These are phyloP conservation scores for Pseudococcus viburni DNA, from an alignment of 2,888 invertebrate species.

Conservation along the genomic window DNA sequence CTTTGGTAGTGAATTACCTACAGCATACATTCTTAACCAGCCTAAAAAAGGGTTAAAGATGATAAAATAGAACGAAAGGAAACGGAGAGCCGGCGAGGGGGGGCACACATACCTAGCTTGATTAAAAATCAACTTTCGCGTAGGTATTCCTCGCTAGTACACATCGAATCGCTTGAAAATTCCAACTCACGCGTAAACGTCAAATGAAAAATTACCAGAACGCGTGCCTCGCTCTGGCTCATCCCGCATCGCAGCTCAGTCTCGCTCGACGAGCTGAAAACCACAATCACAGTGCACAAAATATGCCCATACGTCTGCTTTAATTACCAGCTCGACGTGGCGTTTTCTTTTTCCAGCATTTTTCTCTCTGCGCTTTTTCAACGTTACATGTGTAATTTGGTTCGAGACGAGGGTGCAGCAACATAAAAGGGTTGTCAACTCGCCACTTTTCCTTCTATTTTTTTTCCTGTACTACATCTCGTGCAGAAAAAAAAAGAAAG, in stretches of 20 bases:
- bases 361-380: slow-evolving; percentile 13
- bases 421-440: slow-evolving; percentile 50
- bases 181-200: slow-evolving; percentile 38
- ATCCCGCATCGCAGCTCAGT: not conserved
- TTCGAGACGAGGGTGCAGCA: slow-evolving; percentile 24
- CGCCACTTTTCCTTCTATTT: slow-evolving; percentile 33
- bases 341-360: not conserved
- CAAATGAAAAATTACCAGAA: slow-evolving; percentile 29
- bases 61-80: not conserved
- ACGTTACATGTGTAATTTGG: slow-evolving; percentile 45
- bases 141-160: no score
- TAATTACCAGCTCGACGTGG: slow-evolving; percentile 20
- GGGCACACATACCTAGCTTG: not conserved
- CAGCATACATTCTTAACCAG: no score
- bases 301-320: slow-evolving; percentile 36
- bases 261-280: not conserved
- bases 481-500: not conserved
- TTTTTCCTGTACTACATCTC: not conserved
- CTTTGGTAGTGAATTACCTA: no score
- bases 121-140: slow-evolving; percentile 15
- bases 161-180: not conserved
- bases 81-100: not conserved
- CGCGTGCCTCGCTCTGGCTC: not conserved
- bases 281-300: not conserved
- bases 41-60: not conserved